Base-by-base conservation (phyloP, 1,140 invertebrate genomes). In the Drosophila auraria region DNA sequence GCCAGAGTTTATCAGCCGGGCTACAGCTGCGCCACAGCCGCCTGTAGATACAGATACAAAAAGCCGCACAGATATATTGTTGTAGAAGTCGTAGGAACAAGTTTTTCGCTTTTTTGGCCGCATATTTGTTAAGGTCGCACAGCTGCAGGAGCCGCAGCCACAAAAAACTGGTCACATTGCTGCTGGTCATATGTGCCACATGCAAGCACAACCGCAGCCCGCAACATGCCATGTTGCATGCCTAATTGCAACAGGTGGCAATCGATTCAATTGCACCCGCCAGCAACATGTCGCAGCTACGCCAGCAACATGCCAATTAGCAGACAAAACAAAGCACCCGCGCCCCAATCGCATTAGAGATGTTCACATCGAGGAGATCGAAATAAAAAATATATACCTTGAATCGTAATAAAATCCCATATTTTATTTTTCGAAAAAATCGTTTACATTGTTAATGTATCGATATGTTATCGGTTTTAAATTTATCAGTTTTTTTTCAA, bases 181-280 rank as follows among this genome's bases (percentile, higher is more conserved):
- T 89, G 83, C 78, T 89, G 84, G 72, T 80, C 83, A 87, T 87
- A 87, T 80, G 54, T 57, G 84, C 72, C 86, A 79, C 84, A 82
- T 64, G 45, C 63, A 68, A 73, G 53, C 20, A 36, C 33, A 40
- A 56, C 53, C 53, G 33, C 53, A 56, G 33, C 20, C 84, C 78
- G 74, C 84, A 89, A 86, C 86, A 89, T 82, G 86, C 68, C 82
- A 86, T 91, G 87, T 90, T 89, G 86, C 86, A 90, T 91, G 82
- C 86, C 82, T 90, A 90, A 90, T 90, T 90, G 87, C 86, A 90
- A 90, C 86, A 90, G 86, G 86, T 90, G 86, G 86, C 86, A 90
- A 90, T 77, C 74, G 74, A 59, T 40, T 57, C 71, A 57, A 62
- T 51, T 75, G 70, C 71, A 76, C 61, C 63, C 75, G 65, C 50